Base-by-base conservation (phyloP, 2,113 vertebrate species). In the Furnarius figulus region DNA sequence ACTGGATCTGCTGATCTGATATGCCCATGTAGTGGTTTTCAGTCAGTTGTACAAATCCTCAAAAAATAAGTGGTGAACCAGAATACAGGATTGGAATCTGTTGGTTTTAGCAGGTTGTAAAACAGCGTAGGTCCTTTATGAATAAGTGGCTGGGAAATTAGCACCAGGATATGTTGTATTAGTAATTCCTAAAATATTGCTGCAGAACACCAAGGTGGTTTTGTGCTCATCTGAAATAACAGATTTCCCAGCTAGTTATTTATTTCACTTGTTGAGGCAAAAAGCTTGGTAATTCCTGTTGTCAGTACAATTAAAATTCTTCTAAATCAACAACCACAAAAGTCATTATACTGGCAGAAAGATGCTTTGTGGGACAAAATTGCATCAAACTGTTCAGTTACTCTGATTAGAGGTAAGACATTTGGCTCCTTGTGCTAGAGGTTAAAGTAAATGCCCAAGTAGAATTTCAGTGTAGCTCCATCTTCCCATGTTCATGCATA, bases 21-120 rank as follows among this genome's bases (percentile, higher is more conserved):
- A 17, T 5, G 16, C 19, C 39, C 0, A 0, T 14, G 6, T 58
- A 21, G 35, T 20, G 14, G 52, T 79, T 0, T 0, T 80, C 40
- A 28, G 61, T 40, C 61, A 63, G 37, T 62, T 74, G 58, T 27
- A 65, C 9, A 0, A 66, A 39, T 80, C 46, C 27, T 73, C 42
- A 59, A 27, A 86, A 49, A 24, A 7, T 21, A 33, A 78, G 23
- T 58, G 19, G 53, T 66, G 18, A 92, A 46, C 13, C 4, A 62
- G 70, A 91, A 40, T 44, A 50, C 6, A 65, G 77, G 15, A 37
- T 25, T 82, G 58, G 44, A 68, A 66, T 66, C 5, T 52, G 47
- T n/a, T 85, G 22, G 27, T 12, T 87, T 78, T 89, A 79, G 24
- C 33, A 37, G 33, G 42, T 70, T 62, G 30, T 46, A 35, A 76